phyloP scores from a whole-genome alignment of 2,888 invertebrate species.

The Agrotis ipsilon region DNA sequence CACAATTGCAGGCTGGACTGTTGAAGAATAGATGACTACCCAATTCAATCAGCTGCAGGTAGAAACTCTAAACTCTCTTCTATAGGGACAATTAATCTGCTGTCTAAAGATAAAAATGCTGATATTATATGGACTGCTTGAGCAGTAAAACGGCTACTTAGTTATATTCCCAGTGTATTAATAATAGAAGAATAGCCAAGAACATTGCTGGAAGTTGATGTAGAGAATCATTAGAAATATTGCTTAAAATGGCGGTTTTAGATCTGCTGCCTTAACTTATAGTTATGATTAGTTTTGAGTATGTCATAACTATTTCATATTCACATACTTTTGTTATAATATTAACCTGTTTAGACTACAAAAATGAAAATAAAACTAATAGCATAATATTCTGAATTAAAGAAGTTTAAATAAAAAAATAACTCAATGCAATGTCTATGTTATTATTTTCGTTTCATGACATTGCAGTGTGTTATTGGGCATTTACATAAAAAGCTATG shows the following conservation, averaged over 20 bases:
- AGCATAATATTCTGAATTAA: background rate
- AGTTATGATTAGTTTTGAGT: too few relatives aligned
- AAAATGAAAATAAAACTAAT: background rate
- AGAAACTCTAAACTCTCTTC: background rate
- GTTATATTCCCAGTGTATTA: too few relatives aligned
- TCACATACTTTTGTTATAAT: background rate
- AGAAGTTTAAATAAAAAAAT: background rate
- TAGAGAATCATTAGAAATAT: too few relatives aligned
- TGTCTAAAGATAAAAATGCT: background rate
- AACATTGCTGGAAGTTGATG: too few relatives aligned
- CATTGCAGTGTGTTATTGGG: background rate
- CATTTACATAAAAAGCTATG: background rate
- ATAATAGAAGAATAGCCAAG: too few relatives aligned
- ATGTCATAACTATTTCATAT: too few relatives aligned
- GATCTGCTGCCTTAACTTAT: too few relatives aligned
- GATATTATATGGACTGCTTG: too few relatives aligned
- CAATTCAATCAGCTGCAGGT: background rate
- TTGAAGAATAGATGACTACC: background rate
- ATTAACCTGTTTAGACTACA: background rate
- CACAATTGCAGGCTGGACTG: background rate
- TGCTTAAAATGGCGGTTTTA: too few relatives aligned
- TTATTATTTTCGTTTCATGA: slow-evolving; percentile 6
- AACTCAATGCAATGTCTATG: slow-evolving; percentile 4
- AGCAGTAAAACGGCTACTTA: too few relatives aligned
- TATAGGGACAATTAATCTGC: background rate